Evolutionary conservation across 2,888 invertebrate species (phyloP).

Genomic region (Ctenicera cuprea): DNA sequence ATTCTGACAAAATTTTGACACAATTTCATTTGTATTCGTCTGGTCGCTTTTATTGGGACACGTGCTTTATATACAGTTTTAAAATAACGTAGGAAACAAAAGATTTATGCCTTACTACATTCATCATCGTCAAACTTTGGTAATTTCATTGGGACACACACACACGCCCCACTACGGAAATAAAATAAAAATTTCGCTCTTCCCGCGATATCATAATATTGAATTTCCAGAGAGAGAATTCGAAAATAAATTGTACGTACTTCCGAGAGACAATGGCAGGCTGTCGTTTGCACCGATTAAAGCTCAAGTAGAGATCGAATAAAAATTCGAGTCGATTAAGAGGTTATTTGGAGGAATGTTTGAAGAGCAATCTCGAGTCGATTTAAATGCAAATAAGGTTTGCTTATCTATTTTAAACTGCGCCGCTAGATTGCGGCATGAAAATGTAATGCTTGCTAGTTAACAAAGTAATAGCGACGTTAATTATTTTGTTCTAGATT

Average conservation of each 20-base stretch:
- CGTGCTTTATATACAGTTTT: constrained; percentile 13
- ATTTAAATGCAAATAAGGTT: constrained; percentile 8
- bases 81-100: constrained; percentile 7
- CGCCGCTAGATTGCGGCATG: not conserved
- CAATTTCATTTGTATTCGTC: not conserved
- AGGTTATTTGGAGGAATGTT: not conserved
- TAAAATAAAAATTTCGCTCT: not conserved
- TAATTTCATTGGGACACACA: constrained; percentile 11
- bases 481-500: too few relatives aligned
- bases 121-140: constrained; percentile 21
- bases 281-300: constrained; percentile 16
- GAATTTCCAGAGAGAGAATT: not conserved
- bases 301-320: not conserved
- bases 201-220: not conserved
- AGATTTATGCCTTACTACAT: constrained; percentile 24
- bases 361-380: constrained; percentile 1
- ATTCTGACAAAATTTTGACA: constrained; percentile 11
- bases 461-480: too few relatives aligned
- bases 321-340: not conserved
- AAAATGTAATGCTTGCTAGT: constrained; percentile 1
- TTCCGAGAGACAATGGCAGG: constrained; percentile 1
- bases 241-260: not conserved
- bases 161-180: not conserved
- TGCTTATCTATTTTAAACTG: not conserved
- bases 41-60: not conserved